A percentile compares a stretch with the other conserved stretches of the same genome.
phyloP scores from a whole-genome alignment of 2,797 vertebrate genomes.

The Platalea minor region DNA sequence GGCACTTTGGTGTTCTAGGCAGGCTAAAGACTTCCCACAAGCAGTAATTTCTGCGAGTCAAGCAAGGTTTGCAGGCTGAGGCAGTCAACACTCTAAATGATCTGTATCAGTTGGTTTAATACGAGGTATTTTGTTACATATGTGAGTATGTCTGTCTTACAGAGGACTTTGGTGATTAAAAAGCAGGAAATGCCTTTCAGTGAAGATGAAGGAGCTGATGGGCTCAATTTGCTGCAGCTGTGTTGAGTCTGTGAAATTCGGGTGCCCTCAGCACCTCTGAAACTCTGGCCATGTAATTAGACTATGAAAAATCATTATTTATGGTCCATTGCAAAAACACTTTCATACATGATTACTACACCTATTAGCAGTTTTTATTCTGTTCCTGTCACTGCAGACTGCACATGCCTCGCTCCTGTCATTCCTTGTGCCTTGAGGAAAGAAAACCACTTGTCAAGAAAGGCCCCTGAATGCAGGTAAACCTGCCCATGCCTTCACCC shows the following conservation, averaged over 20 bases:
- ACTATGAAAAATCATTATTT: background rate
- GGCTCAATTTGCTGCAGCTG: background rate
- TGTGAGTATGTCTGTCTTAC: background rate
- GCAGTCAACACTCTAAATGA: background rate
- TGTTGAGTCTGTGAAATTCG: background rate
- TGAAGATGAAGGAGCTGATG: background rate
- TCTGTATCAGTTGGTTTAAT: background rate
- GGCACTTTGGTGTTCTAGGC: background rate
- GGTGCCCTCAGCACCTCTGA: background rate
- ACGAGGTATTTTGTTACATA: background rate
- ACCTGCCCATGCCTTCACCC: background rate
- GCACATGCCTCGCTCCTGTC: fast-evolving
- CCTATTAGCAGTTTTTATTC: background rate
- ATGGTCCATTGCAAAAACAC: background rate
- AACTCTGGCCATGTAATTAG: background rate
- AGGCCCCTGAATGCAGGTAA: background rate
- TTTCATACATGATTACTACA: background rate
- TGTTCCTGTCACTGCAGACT: background rate
- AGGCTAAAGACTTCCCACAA: background rate
- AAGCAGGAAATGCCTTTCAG: constrained; percentile 5
- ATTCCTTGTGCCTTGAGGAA: background rate
- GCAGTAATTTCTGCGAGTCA: background rate
- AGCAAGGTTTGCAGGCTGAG: background rate
- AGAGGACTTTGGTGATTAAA: background rate
- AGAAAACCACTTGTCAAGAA: background rate